Evolutionary conservation across 2,797 vertebrate species (phyloP).

Genomic region (Falco biarmicus): DNA sequence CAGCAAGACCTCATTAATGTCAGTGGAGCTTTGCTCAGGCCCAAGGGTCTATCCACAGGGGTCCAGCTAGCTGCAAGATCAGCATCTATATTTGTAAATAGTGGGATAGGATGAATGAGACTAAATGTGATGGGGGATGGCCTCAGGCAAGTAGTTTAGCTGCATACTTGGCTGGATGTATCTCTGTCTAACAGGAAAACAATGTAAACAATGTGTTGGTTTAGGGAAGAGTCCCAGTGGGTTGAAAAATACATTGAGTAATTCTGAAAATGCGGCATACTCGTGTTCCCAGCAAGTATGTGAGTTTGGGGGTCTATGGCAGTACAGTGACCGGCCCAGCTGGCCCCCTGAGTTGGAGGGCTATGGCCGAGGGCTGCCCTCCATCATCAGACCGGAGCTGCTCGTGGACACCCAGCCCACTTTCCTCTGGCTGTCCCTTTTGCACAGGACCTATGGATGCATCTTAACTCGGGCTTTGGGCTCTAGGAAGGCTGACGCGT

Average conservation of each 20-base stretch:
- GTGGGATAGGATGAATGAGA: not conserved
- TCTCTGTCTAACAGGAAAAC: not conserved
- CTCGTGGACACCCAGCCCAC: not conserved
- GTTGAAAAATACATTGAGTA: not conserved
- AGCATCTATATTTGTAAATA: not conserved
- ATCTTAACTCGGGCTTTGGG: not conserved
- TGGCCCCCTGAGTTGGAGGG: not conserved
- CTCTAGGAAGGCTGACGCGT: not conserved
- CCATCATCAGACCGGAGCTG: not conserved
- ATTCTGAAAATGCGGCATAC: not conserved
- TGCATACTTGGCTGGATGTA: not conserved
- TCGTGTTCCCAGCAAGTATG: not conserved
- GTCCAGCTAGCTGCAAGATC: not conserved
- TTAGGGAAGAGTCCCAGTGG: not conserved
- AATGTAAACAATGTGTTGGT: not conserved
- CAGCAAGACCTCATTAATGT: not conserved
- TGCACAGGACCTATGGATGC: no score
- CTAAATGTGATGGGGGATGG: not conserved
- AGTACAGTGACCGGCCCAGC: fast-evolving
- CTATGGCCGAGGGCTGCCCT: not conserved
- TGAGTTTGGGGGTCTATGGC: not conserved
- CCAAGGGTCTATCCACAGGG: not conserved
- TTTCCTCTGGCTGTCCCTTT: not conserved
- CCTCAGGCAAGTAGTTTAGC: not conserved
- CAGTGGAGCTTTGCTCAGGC: not conserved